These are phyloP conservation scores for Bombus confusus DNA, from an alignment of 1,140 invertebrate genomes.

Conservation along the genomic window DNA sequence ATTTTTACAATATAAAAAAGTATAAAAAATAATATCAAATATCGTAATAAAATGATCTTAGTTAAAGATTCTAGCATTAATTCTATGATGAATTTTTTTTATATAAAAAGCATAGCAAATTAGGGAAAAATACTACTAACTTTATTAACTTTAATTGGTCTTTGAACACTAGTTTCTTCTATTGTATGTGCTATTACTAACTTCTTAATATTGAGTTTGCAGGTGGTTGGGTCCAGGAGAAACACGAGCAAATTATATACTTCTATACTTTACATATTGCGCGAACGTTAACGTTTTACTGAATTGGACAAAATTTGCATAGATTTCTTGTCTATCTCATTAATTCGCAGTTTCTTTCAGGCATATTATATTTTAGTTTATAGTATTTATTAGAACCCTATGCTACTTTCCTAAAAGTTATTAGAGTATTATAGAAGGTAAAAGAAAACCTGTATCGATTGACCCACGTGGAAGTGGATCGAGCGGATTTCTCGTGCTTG, in stretches of 20 bases:
- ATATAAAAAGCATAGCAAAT: neutral
- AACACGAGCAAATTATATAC: constrained; percentile 51
- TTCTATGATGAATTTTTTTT: neutral
- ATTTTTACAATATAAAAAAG: constrained; percentile 4
- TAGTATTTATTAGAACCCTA: constrained; percentile 50
- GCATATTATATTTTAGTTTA: constrained; percentile 35
- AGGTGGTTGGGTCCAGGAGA: constrained; percentile 71
- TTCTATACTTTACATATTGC: constrained; percentile 46
- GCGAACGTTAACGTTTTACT: constrained; percentile 42
- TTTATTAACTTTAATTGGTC: constrained; percentile 22
- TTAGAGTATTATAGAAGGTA: constrained; percentile 63
- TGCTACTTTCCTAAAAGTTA: constrained; percentile 47
- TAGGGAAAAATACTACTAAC: constrained; percentile 1
- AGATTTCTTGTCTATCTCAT: constrained; percentile 47
- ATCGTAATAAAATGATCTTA: neutral
- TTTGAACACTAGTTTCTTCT: constrained; percentile 48
- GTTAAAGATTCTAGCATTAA: neutral
- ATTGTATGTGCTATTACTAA: constrained; percentile 63
- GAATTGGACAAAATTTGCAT: constrained; percentile 25
- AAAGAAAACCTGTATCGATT: constrained; percentile 56
- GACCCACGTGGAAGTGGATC: constrained; percentile 48
- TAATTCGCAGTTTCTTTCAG: constrained; percentile 64
- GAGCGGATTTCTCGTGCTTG: constrained; percentile 36
- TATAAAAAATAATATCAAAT: neutral
- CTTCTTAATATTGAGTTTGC: constrained; percentile 78